Base-by-base conservation (phyloP, 2,113 vertebrate species). In the Sapajus apella region DNA sequence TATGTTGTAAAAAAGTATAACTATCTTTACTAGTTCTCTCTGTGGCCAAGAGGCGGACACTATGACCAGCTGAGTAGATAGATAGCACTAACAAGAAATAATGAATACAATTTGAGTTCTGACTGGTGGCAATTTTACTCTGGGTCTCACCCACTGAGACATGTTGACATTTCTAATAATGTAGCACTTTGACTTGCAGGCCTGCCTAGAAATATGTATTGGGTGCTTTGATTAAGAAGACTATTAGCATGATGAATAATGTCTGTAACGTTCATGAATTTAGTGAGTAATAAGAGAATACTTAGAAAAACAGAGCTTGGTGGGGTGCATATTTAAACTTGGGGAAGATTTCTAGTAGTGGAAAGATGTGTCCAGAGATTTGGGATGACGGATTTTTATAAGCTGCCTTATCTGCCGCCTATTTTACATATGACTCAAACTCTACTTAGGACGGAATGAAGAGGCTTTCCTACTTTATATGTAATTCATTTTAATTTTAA, bases 281-380 rank as follows among this genome's bases (percentile, higher is more conserved):
- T 85, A 82, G 50, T 85, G 55, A 90, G 20, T 30, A 70, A 43
- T 85, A 88, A 72, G 7, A 76, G 64, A 93, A 56, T 93, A 11
- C 9, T 83, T 93, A 79, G 68, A 47, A 95, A 94, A 91, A 85
- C 40, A 88, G 70, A 50, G 14, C 4, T 82, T 85, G 32, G n/a
- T 32, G 32, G 25, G 52, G 21, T 88, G 50, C 88, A 86, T 96
- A 91, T 89, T 88, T 89, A 88, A 93, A 94, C 7, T 35, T 66
- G 14, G 40, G 56, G 43, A 52, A 40, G 30, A 47, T 35, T 72
- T 70, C 61, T 73, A 32, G n/a, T 68, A 72, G 1, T 32, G 13
- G 23, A 73, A 94, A 58, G 11, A 79, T 82, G 55, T 92, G 68
- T 92, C 47, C 40, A 81, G 20, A 72, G 5, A 93, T 82, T 86